Evolutionary conservation across 2,888 invertebrate genomes (phyloP), one percentile per base, ranked within the genome.

Genomic region (Drosophila nr. fundita): DNA sequence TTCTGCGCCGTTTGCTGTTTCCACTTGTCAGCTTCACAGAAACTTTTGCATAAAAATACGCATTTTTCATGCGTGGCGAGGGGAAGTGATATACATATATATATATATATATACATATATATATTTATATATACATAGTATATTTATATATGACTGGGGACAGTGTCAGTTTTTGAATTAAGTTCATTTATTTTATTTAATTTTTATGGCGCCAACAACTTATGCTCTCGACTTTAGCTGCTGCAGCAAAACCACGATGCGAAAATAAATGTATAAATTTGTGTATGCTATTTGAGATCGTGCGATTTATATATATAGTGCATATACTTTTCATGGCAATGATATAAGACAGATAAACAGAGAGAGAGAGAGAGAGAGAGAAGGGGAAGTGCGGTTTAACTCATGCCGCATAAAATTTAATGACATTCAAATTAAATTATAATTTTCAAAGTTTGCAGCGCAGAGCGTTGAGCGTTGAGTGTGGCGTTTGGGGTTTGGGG

Each of bases 361-460:
- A 53, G 42, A 42, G 24, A 61, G 52, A 52, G 45, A 18, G n/a
- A n/a, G 32, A 10, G 3, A 10, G 10, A 29, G 32, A 21, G 11
- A 4, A 8, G 27, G 29, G 61, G 8, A n/a, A 30, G 62, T 49
- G 8, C 27, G 50, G 48, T 42, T 59, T 42, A 52, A 42, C 48
- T 64, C 67, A 70, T 59, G 78, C 74, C 73, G 62, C 73, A 76
- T 76, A 84, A 85, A 87, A 84, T 88, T 87, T 88, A 87, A 87
- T 87, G 86, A 82, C 86, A 87, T 88, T 87, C 83, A 83, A 87
- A 87, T 88, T 78, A 86, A 87, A 88, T 87, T 87, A 87, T 86
- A 83, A 87, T 87, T 87, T 87, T 78, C 83, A 88, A 88, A 83
- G 86, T 87, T 85, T 69, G 73, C 78, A 57, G 64, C 73, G 38